Percentiles rank a stretch among this genome's conserved stretches.
phyloP scores from a whole-genome alignment of 2,797 vertebrate genomes.

The Alectoris magna region DNA sequence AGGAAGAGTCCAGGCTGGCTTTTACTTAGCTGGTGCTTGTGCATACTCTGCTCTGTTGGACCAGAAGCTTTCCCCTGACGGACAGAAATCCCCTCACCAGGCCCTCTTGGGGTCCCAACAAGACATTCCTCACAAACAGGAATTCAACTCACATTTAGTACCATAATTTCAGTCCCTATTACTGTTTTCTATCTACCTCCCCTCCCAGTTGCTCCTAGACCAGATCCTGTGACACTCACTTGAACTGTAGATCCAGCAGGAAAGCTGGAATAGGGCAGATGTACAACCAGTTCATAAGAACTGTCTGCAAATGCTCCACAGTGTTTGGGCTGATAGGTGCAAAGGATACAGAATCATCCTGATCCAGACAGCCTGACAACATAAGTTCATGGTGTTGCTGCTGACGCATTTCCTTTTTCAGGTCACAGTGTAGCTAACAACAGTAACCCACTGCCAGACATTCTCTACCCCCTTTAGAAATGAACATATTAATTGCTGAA shows the following conservation, averaged over 20 bases:
- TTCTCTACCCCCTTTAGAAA: not conserved
- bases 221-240: not conserved
- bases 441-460: not conserved
- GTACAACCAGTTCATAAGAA: not conserved
- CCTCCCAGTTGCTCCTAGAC: not conserved
- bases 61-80: not conserved
- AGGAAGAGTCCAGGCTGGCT: not conserved
- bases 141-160: not conserved
- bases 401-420: not conserved
- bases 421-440: not conserved
- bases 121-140: not conserved
- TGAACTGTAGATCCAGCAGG: not conserved
- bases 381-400: not conserved
- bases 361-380: not conserved
- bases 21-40: not conserved
- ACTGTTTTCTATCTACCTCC: rapidly evolving
- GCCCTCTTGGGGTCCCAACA: no score
- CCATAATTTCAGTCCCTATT: not conserved
- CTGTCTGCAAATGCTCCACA: not conserved
- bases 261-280: not conserved
- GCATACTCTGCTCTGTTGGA: not conserved
- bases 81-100: not conserved
- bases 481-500: not conserved
- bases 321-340: not conserved
- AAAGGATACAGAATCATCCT: not conserved